Percentiles rank a stretch among this genome's conserved stretches.
These are phyloP conservation scores for Galleria mellonella DNA, from an alignment of 1,140 invertebrate genomes.

Conservation along the genomic window DNA sequence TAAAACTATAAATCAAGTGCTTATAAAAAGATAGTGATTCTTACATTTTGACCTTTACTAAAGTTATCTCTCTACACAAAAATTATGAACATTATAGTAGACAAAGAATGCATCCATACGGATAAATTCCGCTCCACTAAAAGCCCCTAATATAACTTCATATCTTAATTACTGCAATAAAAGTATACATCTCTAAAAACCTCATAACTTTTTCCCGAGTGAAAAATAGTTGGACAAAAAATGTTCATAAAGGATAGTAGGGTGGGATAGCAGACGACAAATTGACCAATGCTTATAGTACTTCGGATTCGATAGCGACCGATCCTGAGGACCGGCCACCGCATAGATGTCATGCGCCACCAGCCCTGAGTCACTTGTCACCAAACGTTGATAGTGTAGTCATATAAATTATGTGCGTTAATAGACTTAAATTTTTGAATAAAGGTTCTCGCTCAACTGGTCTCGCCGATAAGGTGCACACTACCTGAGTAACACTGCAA, in stretches of 20 bases:
- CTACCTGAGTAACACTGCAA: too few species aligned
- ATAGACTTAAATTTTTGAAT: too few species aligned
- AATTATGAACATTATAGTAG: slow-evolving; percentile 22
- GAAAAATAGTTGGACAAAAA: slow-evolving; percentile 53
- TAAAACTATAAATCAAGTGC: too few species aligned
- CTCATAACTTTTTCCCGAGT: slow-evolving; percentile 54
- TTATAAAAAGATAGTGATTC: not conserved
- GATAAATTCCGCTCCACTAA: slow-evolving; percentile 35
- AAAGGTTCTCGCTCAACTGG: too few species aligned
- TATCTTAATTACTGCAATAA: slow-evolving; percentile 69
- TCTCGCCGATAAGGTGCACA: too few species aligned
- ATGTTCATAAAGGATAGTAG: slow-evolving; percentile 47
- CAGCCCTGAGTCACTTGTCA: slow-evolving; percentile 2
- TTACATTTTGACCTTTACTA: not conserved
- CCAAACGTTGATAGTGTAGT: slow-evolving; percentile 20
- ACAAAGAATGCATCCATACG: slow-evolving; percentile 20
- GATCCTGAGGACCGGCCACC: slow-evolving; percentile 23
- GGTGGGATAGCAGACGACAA: slow-evolving; percentile 39
- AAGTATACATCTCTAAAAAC: slow-evolving; percentile 49
- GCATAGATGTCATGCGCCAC: slow-evolving; percentile 14
- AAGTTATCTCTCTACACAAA: slow-evolving; percentile 4
- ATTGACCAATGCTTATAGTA: slow-evolving; percentile 51
- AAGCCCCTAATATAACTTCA: slow-evolving; percentile 46
- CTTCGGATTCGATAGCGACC: slow-evolving; percentile 27
- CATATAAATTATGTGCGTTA: slow-evolving; percentile 46